Evolutionary conservation across 2,797 vertebrate species (phyloP), one percentile per base, ranked within the genome.

Genomic region (Acipenser ruthenus): DNA sequence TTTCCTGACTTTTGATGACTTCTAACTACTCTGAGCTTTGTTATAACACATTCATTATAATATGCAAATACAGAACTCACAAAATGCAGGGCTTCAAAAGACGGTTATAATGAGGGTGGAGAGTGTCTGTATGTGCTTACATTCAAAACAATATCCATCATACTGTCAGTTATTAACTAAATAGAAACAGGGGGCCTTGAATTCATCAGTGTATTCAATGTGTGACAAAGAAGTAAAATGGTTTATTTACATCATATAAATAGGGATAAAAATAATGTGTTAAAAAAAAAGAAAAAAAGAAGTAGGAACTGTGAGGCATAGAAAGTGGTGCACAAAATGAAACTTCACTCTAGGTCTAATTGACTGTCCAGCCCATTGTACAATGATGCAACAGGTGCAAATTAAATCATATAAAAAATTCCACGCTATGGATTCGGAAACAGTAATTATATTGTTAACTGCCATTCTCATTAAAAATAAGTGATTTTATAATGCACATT

Each of bases 391-490:
- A 80, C 68, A 81, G 72, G 75, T 82, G 68, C 59, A 60, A 67
- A 66, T 70, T 63, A 60, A 69, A 18, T 73, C 49, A 65, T 64
- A 15, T 23, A 63, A 23, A 49, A 68, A 63, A 67, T 63, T 55
- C 52, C 13, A 1, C 23, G 65, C 61, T 63, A 0, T 67, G n/a
- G 74, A 74, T 80, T 77, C 75, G 37, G 53, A 23, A 70, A 37
- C 37, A 37, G 37, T 37, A 70, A 65, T 63, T 67, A 60, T 74
- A 68, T 69, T 79, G 65, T 67, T 67, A 49, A 6, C 60, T 71
- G 72, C 58, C 59, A 67, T 74, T 76, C 76, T 83, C 78, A 89
- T 88, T 90, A 83, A 81, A 78, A 53, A 73, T 37, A 62, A 75
- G 55, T 58, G 15, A 18, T 62, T 62, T 62, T 48, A 37, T 37